A percentile compares a stretch with the other conserved stretches of the same genome.
Conservation (phyloP, 53 echinoderm and acorn worm genomes). For the Henricia sp. region DNA sequence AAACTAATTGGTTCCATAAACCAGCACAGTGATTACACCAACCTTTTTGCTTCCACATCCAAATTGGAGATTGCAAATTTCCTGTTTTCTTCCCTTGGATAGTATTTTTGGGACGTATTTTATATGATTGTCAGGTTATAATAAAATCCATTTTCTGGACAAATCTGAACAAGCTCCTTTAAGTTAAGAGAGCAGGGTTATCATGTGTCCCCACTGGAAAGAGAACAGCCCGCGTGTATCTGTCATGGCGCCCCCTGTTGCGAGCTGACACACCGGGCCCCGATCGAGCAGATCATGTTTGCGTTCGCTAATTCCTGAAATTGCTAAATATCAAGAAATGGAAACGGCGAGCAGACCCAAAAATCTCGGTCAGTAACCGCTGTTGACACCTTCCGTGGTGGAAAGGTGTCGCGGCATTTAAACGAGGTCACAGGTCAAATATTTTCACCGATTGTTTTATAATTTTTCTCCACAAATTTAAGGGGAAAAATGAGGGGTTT, state of each 20-base stretch:
- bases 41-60: no score
- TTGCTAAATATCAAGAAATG: conserved; percentile 55
- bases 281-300: conserved; percentile 50
- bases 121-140: no score
- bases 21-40: no score
- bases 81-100: no score
- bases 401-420: conserved; percentile 44
- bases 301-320: conserved; percentile 62
- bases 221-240: conserved; percentile 17
- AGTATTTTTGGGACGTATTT: no score
- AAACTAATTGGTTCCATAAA: no score
- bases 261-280: conserved; percentile 47
- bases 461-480: no score
- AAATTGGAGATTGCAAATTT: no score
- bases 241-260: conserved; percentile 48
- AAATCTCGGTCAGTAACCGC: conserved; percentile 59
- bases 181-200: not conserved
- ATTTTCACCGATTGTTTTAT: no score
- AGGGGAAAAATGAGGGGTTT: no score
- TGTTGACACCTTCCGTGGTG: conserved; percentile 37
- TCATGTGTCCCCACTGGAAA: conserved; percentile 5
- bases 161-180: no score
- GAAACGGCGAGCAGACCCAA: conserved; percentile 18
- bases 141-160: no score
- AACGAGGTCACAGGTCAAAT: conserved; percentile 33